A percentile compares a stretch with the other conserved stretches of the same genome.
Conservation (phyloP, 2,797 vertebrate species). For the Hipposideros larvatus region DNA sequence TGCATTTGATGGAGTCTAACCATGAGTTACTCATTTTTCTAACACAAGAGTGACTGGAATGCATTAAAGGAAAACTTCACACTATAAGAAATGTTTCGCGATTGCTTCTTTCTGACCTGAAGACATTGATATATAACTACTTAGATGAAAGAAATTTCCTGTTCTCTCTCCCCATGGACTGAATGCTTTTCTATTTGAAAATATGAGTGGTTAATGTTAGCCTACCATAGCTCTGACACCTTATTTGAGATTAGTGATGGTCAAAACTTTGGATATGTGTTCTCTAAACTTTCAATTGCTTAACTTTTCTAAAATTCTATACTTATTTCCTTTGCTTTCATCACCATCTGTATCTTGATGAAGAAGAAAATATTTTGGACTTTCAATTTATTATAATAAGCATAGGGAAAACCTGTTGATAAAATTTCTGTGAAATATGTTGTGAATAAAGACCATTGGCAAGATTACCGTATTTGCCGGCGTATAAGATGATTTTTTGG, state of each 20-base stretch:
- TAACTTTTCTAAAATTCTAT: constrained; percentile 27
- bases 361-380: neutral
- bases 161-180: constrained; percentile 66
- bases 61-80: constrained; percentile 84
- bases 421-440: neutral
- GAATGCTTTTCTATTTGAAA: constrained; percentile 73
- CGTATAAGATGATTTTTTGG: no score
- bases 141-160: constrained; percentile 73
- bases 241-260: constrained; percentile 72
- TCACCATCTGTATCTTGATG: neutral
- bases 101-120: constrained; percentile 77
- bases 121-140: constrained; percentile 82
- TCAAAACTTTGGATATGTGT: constrained; percentile 44
- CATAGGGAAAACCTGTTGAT: neutral
- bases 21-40: constrained; percentile 82
- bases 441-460: neutral
- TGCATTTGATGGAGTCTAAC: constrained; percentile 78
- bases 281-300: constrained; percentile 51
- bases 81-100: constrained; percentile 85
- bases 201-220: constrained; percentile 69
- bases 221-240: constrained; percentile 50
- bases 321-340: neutral
- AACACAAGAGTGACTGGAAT: constrained; percentile 80
- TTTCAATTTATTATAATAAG: neutral
- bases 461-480: no score